Percentiles rank a stretch among this genome's conserved stretches.
Evolutionary conservation across 2,113 vertebrate species (phyloP).

Genomic region (Platanista minor): DNA sequence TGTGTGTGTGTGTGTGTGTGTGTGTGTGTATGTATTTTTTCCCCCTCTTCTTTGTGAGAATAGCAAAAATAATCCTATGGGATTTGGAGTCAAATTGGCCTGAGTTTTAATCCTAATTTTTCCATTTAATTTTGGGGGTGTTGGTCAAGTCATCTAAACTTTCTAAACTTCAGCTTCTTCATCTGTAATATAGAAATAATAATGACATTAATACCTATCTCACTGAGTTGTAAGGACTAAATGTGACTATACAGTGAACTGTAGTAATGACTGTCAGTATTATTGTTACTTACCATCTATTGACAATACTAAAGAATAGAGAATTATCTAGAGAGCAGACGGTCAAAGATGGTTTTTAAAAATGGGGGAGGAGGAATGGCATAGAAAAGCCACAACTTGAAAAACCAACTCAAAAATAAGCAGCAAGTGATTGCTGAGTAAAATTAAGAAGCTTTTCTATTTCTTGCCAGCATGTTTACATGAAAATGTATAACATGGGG

Average conservation of each 20-base stretch:
- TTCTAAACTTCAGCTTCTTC: neutral
- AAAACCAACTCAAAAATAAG: neutral
- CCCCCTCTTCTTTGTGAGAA: neutral
- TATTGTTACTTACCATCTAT: neutral
- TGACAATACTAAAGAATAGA: neutral
- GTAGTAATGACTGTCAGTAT: neutral
- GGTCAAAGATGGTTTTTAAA: neutral
- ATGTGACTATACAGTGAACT: neutral
- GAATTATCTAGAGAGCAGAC: neutral
- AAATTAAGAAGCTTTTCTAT: slow-evolving; percentile 18
- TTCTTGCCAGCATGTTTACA: slow-evolving; percentile 47
- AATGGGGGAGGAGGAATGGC: neutral
- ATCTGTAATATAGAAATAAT: neutral
- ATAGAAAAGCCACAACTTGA: neutral
- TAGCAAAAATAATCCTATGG: neutral
- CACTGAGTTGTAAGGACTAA: neutral
- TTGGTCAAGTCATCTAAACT: neutral
- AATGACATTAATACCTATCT: neutral
- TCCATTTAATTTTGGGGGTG: neutral
- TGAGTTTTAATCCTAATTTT: slow-evolving; percentile 8
- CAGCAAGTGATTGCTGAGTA: slow-evolving; percentile 18
- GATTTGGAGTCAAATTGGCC: neutral
- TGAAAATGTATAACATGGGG: neutral
- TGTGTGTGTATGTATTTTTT: neutral
- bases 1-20: too few relatives aligned